phyloP scores from a whole-genome alignment of 1,140 invertebrate genomes.

The Ericerus pela region DNA sequence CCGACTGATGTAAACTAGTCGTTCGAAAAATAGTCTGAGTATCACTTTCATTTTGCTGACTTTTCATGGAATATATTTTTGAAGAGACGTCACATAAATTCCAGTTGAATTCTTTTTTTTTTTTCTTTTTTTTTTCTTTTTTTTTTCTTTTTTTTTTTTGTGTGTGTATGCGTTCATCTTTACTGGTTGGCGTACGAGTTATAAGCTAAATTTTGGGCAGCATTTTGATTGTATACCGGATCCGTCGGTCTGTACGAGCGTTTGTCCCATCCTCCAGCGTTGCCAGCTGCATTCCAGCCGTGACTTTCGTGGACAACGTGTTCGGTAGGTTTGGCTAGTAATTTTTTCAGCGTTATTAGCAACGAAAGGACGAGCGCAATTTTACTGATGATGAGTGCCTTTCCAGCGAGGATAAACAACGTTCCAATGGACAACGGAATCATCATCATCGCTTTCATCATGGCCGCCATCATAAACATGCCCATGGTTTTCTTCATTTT shows the following conservation, averaged over 20 bases:
- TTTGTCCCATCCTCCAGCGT: constrained; percentile 38
- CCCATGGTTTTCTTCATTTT: constrained; percentile 40
- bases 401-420: constrained; percentile 55
- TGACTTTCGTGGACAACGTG: constrained; percentile 33
- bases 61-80: too few relatives aligned
- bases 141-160: too few relatives aligned
- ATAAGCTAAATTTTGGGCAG: constrained; percentile 53
- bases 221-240: constrained; percentile 13
- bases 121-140: too few relatives aligned
- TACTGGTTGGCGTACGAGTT: constrained; percentile 37
- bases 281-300: constrained; percentile 16
- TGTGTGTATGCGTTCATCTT: too few relatives aligned
- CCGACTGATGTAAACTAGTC: too few relatives aligned
- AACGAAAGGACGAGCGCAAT: constrained; percentile 59
- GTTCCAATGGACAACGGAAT: constrained; percentile 55
- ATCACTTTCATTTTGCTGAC: too few relatives aligned
- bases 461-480: constrained; percentile 42
- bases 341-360: constrained; percentile 58
- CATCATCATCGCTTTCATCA: constrained; percentile 49
- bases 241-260: constrained; percentile 40
- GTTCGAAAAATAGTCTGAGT: too few relatives aligned
- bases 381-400: constrained; percentile 55
- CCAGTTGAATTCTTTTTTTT: too few relatives aligned
- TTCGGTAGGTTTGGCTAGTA: constrained; percentile 34
- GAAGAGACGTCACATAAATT: too few relatives aligned